A percentile compares a stretch with the other conserved stretches of the same genome.
Conservation (phyloP, 2,113 vertebrate species). For the Tachysurus fulvidraco region DNA sequence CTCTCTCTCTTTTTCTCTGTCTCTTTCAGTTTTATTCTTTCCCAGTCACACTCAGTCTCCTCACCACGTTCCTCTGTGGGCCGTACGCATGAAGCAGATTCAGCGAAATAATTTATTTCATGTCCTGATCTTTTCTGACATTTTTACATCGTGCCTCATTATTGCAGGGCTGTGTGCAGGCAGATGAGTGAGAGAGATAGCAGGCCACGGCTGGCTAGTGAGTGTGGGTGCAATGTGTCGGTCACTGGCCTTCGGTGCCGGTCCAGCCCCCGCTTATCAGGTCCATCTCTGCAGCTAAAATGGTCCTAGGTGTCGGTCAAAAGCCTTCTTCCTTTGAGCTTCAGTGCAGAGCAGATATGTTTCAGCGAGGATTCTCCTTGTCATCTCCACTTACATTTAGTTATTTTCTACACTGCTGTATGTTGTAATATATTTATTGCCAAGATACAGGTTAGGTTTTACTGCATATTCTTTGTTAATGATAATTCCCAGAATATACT, state of each 20-base stretch:
- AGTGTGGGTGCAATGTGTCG: conserved; percentile 59
- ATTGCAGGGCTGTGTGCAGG: conserved; percentile 52
- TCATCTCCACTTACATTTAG: neutral
- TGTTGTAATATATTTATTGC: neutral
- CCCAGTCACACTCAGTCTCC: neutral
- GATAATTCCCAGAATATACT: neutral
- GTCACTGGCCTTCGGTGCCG: conserved; percentile 65
- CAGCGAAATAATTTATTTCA: conserved; percentile 41
- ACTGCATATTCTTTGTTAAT: neutral
- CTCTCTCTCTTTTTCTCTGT: neutral
- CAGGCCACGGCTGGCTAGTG: conserved; percentile 27
- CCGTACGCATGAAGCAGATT: conserved; percentile 24
- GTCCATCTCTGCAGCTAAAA: conserved; percentile 63
- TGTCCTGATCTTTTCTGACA: conserved; percentile 51
- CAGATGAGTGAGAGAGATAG: conserved; percentile 58
- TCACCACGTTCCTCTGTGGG: neutral
- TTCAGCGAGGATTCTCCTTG: conserved; percentile 69
- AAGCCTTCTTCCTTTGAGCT: neutral
- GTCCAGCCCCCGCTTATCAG: conserved; percentile 67
- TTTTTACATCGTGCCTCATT: conserved; percentile 51
- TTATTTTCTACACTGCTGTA: neutral
- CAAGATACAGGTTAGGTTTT: neutral
- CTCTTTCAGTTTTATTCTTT: neutral
- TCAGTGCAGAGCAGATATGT: neutral
- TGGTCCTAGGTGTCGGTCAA: conserved; percentile 60